Conservation (phyloP, 1,140 invertebrate genomes). For the Notospermus geniculatus region DNA sequence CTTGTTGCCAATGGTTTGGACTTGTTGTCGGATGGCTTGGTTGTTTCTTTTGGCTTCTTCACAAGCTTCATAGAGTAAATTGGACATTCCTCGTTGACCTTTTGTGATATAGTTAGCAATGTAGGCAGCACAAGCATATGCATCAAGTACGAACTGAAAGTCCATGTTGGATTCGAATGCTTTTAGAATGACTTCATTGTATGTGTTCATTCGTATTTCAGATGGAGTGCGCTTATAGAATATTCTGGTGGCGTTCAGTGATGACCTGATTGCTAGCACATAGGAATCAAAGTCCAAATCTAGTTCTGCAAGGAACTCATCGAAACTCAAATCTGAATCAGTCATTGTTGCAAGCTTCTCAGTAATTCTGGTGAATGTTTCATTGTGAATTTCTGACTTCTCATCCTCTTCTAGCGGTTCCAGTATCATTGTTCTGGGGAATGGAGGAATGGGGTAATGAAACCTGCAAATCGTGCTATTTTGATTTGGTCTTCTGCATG, state of each 20-base stretch:
- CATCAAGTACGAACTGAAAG: neutral
- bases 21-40: constrained; percentile 21
- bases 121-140: neutral
- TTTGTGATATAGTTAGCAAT: neutral
- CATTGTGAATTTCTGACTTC: too few species aligned
- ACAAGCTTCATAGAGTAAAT: constrained; percentile 13
- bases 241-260: too few species aligned
- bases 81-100: constrained; percentile 14
- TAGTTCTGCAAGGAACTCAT: constrained; percentile 18
- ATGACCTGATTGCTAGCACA: too few species aligned
- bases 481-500: constrained; percentile 25
- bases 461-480: constrained; percentile 26
- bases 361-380: neutral
- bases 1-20: constrained; percentile 26
- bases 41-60: constrained; percentile 26
- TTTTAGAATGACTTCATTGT: constrained; percentile 16
- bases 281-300: too few species aligned
- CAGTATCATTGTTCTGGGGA: constrained; percentile 21
- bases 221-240: too few species aligned
- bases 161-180: constrained; percentile 18
- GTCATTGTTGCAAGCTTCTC: constrained; percentile 21
- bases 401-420: constrained; percentile 16
- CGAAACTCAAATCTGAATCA: constrained; percentile 19
- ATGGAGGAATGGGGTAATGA: constrained; percentile 24
- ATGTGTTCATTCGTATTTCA: constrained; percentile 22